Conservation (phyloP, 2,113 vertebrate species). For the Bagarius yarrelli region DNA sequence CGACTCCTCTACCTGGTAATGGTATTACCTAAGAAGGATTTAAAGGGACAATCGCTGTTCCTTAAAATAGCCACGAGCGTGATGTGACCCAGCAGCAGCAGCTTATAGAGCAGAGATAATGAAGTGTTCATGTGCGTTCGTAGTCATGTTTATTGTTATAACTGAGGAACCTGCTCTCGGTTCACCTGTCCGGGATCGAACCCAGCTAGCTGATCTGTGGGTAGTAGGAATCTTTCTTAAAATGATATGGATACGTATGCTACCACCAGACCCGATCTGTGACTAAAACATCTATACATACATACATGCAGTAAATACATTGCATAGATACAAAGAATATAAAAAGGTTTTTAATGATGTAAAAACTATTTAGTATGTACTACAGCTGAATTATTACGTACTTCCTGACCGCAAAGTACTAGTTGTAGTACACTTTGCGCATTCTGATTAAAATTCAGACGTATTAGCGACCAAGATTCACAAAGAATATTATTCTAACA, state of each 20-base stretch:
- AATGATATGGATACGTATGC: background rate
- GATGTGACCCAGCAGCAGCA: conserved; percentile 24
- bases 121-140: conserved; percentile 30
- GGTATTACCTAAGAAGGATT: background rate
- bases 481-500: no score
- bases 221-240: background rate
- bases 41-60: background rate
- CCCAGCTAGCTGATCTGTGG: background rate
- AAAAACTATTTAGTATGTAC: no score
- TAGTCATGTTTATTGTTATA: conserved; percentile 29
- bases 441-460: no score
- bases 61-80: conserved; percentile 19
- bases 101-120: conserved; percentile 36
- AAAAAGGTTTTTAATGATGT: no score
- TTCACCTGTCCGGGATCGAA: background rate
- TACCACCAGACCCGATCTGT: background rate
- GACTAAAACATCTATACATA: background rate
- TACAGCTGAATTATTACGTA: no score
- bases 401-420: no score
- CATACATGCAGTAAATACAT: background rate
- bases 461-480: no score
- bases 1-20: background rate
- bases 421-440: no score
- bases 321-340: no score
- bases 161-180: conserved; percentile 11